Percentiles rank a stretch among this genome's conserved stretches.
Conservation (phyloP, 92 coral and sea anemone species). For the Palythoa grandis region DNA sequence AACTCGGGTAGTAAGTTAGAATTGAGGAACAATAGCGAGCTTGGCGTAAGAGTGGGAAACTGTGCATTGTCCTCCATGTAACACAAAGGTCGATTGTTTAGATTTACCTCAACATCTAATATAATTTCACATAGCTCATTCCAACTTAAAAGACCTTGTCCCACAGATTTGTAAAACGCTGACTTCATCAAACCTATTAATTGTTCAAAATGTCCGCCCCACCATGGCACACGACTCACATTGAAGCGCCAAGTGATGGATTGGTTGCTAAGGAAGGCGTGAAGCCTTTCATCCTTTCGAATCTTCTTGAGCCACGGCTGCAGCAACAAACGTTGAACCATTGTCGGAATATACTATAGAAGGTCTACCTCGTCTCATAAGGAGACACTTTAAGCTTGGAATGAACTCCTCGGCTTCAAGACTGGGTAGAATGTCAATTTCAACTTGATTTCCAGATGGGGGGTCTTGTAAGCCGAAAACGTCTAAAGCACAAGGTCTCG, state of each 20-base stretch:
- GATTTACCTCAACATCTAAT: background rate
- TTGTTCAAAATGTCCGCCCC: conserved; percentile 13
- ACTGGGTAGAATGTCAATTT: background rate
- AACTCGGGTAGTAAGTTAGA: background rate
- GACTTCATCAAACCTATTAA: background rate
- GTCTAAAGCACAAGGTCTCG: no score
- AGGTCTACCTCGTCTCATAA: background rate
- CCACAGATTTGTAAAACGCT: background rate
- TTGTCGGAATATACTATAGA: background rate
- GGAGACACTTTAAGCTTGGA: background rate
- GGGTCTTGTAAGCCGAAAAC: no score
- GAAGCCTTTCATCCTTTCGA: background rate
- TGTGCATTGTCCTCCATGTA: background rate
- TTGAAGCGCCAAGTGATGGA: background rate
- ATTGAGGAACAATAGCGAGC: background rate
- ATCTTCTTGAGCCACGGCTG: conserved; percentile 2
- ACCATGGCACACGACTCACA: conserved; percentile 3
- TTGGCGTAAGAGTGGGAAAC: background rate
- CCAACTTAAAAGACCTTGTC: background rate
- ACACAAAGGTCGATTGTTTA: background rate
- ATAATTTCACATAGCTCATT: background rate
- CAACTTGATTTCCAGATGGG: no score
- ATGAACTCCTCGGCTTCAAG: conserved; percentile 9
- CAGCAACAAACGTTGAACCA: background rate
- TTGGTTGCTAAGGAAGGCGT: background rate